phyloP scores from a whole-genome alignment of 2,888 invertebrate genomes.

The Conops quadrifasciatus region DNA sequence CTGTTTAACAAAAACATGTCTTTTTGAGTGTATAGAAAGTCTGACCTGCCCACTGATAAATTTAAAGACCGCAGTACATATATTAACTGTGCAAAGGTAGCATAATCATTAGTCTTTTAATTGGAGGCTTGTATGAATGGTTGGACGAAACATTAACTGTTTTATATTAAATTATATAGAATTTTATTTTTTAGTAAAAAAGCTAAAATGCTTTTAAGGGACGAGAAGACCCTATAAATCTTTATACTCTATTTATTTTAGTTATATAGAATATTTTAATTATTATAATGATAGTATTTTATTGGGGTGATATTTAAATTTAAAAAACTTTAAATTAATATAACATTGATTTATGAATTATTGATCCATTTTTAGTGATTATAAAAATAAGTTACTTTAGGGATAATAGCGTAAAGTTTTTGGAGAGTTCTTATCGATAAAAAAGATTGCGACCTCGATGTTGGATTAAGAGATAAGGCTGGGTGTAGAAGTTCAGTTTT shows the following conservation, averaged over 20 bases:
- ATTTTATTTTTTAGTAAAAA: slow-evolving; percentile 73
- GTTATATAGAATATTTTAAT: slow-evolving; percentile 61
- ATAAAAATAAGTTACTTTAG: slow-evolving; percentile 80
- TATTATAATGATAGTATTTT: slow-evolving; percentile 66
- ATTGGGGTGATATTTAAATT: slow-evolving; percentile 75
- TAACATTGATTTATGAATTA: slow-evolving; percentile 64
- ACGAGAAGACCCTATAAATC: slow-evolving; percentile 84
- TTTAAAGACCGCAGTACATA: slow-evolving; percentile 85
- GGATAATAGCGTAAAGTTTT: slow-evolving; percentile 67
- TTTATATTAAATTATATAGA: slow-evolving; percentile 66
- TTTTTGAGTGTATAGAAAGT: slow-evolving; percentile 73
- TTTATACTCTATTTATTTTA: slow-evolving; percentile 66
- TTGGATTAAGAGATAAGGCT: slow-evolving; percentile 79
- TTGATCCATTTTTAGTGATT: slow-evolving; percentile 71
- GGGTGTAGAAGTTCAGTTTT: slow-evolving; percentile 72
- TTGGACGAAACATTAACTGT: slow-evolving; percentile 73
- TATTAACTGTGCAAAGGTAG: slow-evolving; percentile 82
- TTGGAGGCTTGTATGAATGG: slow-evolving; percentile 81
- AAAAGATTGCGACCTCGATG: slow-evolving; percentile 87
- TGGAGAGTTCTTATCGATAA: slow-evolving; percentile 77
- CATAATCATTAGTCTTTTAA: slow-evolving; percentile 84
- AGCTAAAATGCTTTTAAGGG: slow-evolving; percentile 73
- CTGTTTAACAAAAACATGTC: slow-evolving; percentile 84
- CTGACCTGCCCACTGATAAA: slow-evolving; percentile 76
- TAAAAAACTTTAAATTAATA: slow-evolving; percentile 68